Conservation (phyloP, 2,888 invertebrate genomes). For the Zhuqinia jingwanae region DNA sequence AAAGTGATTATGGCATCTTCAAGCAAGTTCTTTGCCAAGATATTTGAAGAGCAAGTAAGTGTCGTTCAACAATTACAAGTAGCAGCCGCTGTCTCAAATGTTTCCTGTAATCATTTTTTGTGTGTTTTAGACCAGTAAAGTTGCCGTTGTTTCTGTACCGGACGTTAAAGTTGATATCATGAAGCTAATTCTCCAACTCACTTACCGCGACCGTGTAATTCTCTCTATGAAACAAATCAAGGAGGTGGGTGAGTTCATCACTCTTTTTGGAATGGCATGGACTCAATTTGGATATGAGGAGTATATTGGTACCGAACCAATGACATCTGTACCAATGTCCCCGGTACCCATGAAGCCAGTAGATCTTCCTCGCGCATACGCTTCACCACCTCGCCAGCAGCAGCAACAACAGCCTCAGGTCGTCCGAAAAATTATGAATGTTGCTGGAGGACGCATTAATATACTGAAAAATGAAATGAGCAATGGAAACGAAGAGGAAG, state of each 20-base stretch:
- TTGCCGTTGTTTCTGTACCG: slow-evolving; percentile 73
- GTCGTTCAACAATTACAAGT: not conserved
- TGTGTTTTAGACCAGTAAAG: slow-evolving; percentile 53
- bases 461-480: not conserved
- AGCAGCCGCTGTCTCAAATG: not conserved
- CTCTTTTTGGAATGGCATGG: slow-evolving; percentile 75
- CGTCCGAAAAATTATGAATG: not conserved
- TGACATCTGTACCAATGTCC: slow-evolving; percentile 10
- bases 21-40: slow-evolving; percentile 74
- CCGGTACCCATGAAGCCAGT: slow-evolving; percentile 47
- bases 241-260: slow-evolving; percentile 71
- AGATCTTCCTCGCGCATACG: not conserved
- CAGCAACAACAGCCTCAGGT: not conserved
- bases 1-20: slow-evolving; percentile 77
- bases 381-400: not conserved
- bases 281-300: slow-evolving; percentile 72
- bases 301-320: slow-evolving; percentile 34
- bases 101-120: not conserved
- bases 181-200: slow-evolving; percentile 74
- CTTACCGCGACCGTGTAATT: slow-evolving; percentile 74
- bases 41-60: slow-evolving; percentile 78
- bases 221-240: slow-evolving; percentile 73
- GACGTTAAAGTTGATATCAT: slow-evolving; percentile 74
- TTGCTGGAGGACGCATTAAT: not conserved
- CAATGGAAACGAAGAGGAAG: slow-evolving; percentile 17